Percentiles rank a stretch among this genome's conserved stretches.
These are phyloP conservation scores for Micronycteris hirsuta DNA, from an alignment of 2,113 vertebrate species.

Conservation along the genomic window DNA sequence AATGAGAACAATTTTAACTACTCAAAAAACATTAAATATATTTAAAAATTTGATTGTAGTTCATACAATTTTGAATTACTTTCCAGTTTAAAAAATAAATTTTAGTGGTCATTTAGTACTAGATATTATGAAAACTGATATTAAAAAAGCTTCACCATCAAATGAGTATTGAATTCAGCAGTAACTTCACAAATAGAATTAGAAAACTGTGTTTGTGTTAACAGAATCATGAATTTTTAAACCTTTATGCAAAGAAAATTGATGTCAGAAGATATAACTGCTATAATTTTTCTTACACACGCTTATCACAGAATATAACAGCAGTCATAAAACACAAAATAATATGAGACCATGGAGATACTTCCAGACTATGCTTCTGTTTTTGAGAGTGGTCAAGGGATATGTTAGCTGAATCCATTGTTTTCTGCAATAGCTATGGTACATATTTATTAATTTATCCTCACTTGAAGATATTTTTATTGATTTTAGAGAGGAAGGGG, in stretches of 20 bases:
- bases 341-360: background rate
- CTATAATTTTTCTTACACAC: background rate
- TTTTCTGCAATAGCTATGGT: background rate
- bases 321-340: background rate
- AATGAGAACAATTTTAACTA: slow-evolving; percentile 18
- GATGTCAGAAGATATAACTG: background rate
- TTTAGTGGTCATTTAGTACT: background rate
- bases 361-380: background rate
- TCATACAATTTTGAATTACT: background rate
- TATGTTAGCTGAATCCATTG: background rate
- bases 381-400: background rate
- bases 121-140: background rate
- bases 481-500: no score
- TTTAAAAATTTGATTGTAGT: background rate
- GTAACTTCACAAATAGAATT: background rate
- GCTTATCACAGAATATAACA: background rate
- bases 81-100: background rate
- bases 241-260: background rate
- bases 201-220: background rate
- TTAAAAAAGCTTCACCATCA: background rate
- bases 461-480: no score
- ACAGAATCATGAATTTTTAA: background rate
- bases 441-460: background rate
- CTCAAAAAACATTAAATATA: background rate
- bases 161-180: background rate